A percentile compares a stretch with the other conserved stretches of the same genome.
Evolutionary conservation across 2,113 vertebrate species (phyloP).

Genomic region (Clarias magur): DNA sequence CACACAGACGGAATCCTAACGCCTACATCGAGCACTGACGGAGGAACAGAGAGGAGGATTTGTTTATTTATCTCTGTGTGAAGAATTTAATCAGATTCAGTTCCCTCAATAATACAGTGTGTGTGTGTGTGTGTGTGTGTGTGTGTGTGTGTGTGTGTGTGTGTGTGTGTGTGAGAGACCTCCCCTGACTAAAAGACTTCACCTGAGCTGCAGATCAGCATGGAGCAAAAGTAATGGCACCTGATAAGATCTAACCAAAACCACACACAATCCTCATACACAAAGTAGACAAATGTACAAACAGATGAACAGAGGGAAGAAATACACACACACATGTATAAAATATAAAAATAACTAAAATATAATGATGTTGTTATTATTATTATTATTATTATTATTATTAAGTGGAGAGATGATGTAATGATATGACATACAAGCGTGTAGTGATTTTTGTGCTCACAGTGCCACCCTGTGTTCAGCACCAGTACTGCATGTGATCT

Average conservation of each 20-base stretch:
- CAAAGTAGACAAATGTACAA: neutral
- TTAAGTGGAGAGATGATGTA: neutral
- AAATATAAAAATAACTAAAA: neutral
- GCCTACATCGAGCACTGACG: too few relatives aligned
- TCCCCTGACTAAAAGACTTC: too few relatives aligned
- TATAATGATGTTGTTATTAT: neutral
- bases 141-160: too few relatives aligned
- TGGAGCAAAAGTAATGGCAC: neutral
- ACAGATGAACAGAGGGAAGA: neutral
- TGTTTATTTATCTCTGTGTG: too few relatives aligned
- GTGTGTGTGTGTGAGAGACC: too few relatives aligned
- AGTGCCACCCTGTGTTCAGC: constrained; percentile 68
- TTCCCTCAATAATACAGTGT: too few relatives aligned
- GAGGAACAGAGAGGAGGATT: too few relatives aligned
- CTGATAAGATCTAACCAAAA: neutral
- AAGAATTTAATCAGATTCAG: too few relatives aligned
- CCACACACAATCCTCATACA: neutral
- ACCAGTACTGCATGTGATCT: neutral
- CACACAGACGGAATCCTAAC: too few relatives aligned
- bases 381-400: too few relatives aligned
- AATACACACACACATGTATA: neutral
- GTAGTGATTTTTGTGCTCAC: constrained; percentile 30
- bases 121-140: too few relatives aligned
- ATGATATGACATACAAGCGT: neutral
- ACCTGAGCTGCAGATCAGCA: too few relatives aligned